Conservation (phyloP, 2,797 vertebrate genomes). For the Acomys russatus region DNA sequence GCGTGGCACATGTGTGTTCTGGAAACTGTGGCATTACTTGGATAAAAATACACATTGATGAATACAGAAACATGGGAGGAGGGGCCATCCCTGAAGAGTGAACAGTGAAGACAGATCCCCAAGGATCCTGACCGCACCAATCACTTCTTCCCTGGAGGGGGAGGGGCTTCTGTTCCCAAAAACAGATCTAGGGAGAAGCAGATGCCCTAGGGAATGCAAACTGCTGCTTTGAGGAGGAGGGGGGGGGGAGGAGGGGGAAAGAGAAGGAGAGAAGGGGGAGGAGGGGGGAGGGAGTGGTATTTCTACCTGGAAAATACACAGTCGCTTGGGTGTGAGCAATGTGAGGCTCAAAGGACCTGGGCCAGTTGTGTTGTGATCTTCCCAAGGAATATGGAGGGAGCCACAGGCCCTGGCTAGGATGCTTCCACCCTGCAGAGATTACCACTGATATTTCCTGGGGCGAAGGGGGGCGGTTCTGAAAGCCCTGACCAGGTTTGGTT, state of each 20-base stretch:
- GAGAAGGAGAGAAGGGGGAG: neutral
- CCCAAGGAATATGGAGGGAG: neutral
- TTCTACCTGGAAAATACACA: neutral
- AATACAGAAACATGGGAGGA: neutral
- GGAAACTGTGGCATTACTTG: neutral
- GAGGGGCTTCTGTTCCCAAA: neutral
- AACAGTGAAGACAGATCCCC: neutral
- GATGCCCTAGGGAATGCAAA: neutral
- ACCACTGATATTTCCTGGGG: neutral
- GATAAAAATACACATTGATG: constrained; percentile 46
- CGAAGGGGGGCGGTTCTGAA: neutral
- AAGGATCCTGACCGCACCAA: accelerated
- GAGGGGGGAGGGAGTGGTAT: neutral
- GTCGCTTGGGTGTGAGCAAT: neutral
- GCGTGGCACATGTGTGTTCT: neutral
- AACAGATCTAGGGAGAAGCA: neutral
- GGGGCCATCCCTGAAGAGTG: neutral
- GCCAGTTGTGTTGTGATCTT: neutral
- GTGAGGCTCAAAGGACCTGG: neutral
- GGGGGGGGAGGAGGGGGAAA: neutral
- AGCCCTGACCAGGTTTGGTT: neutral
- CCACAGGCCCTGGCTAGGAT: neutral
- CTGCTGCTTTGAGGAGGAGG: neutral
- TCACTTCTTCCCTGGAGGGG: neutral
- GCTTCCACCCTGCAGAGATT: neutral